Evolutionary conservation across 2,797 vertebrate species (phyloP).

Genomic region (Poeciliopsis presidionis): DNA sequence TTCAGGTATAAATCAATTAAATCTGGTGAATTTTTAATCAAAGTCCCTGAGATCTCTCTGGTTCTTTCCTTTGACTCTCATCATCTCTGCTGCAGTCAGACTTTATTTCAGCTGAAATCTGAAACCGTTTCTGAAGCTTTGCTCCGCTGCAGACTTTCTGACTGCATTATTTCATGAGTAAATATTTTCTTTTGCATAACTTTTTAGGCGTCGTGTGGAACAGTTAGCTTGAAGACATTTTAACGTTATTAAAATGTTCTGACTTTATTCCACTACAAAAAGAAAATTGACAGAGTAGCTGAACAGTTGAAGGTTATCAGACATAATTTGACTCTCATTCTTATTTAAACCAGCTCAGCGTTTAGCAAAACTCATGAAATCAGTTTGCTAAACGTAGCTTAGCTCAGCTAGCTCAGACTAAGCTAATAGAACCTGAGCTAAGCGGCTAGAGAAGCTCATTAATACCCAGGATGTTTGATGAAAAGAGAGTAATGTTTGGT

Average conservation of each 20-base stretch:
- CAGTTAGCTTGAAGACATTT: neutral
- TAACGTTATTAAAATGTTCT: neutral
- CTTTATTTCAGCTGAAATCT: neutral
- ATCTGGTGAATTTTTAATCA: neutral
- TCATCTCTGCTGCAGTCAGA: neutral
- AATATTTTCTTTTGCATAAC: neutral
- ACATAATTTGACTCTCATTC: neutral
- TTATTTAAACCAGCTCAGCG: neutral
- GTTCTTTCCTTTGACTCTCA: neutral
- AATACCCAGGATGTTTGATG: neutral
- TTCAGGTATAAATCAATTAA: neutral
- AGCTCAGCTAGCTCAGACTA: neutral
- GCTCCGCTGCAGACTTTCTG: neutral
- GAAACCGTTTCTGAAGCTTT: neutral
- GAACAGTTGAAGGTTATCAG: neutral
- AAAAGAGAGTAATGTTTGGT: neutral
- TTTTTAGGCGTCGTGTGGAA: neutral
- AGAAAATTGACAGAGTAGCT: neutral
- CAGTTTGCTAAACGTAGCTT: neutral
- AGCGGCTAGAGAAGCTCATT: neutral
- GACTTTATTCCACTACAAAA: neutral
- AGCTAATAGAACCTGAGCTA: neutral
- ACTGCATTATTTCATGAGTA: neutral
- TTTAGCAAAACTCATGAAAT: neutral
- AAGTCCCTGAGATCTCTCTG: neutral